Base-by-base conservation (phyloP, 2,113 vertebrate species). In the Larimichthys polyactis region DNA sequence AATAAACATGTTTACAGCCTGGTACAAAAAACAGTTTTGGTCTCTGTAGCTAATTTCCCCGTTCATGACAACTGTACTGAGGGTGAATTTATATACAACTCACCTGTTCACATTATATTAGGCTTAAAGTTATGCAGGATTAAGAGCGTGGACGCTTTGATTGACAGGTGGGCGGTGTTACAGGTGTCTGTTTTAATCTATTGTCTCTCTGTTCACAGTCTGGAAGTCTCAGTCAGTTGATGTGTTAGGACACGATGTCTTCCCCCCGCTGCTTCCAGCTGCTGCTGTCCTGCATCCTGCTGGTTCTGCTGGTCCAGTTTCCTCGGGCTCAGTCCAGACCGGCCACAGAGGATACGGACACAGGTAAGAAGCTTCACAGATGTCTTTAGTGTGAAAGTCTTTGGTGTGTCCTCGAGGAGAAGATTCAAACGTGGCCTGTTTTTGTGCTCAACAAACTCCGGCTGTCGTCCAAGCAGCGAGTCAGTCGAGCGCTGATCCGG, bases 281-380 rank as follows among this genome's bases (percentile, higher is more conserved):
- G 92, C 65, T 88, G 79, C 79, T 90, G 24, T 64, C 71, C 24
- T 86, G 74, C 77, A 68, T 70, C 68, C 79, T 90, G 40, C 76
- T 91, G 75, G 84, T 84, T 20, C 79, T 83, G 69, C 85, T 86
- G 84, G 60, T 78, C 77, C 85, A 79, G 57, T 63, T 79, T 60
- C 93, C 84, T 49, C 49, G 4, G 55, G 49, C 32, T 10, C 75
- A 40, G 55, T 81, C 84, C 87, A 85, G 91, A 67, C 89, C 91
- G 3, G 66, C 86, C 72, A 60, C 86, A 2, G 87, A 90, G 43
- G 88, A 92, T 79, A 60, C 59, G 0, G 85, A 87, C 74, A 65
- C 87, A 67, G 86, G 93, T 94, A 71, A 82, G 81, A 24, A 1
- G 22, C 19, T 40, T 46, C 15, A 14, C 71, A 60, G 40, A 52